Conservation (phyloP, 2,797 vertebrate genomes). For the Lepilemur septentrionalis region DNA sequence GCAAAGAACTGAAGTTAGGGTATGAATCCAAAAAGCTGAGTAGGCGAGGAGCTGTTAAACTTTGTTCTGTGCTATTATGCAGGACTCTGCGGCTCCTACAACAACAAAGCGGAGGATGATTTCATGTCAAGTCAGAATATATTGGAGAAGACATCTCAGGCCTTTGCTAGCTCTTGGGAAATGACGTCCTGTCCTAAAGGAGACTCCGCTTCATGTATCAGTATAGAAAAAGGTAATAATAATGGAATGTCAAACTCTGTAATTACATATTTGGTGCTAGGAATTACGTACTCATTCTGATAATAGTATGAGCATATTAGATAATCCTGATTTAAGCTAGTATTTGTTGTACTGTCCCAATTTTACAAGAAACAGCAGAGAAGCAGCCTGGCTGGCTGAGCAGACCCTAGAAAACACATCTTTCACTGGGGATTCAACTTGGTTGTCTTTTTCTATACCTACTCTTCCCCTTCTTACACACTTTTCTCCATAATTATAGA, state of each 20-base stretch:
- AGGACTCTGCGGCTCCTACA: constrained; percentile 91
- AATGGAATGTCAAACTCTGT: background rate
- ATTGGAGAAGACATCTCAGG: constrained; percentile 83
- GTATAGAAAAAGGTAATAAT: constrained; percentile 83
- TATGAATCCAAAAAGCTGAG: background rate
- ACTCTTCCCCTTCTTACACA: background rate
- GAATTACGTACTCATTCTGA: background rate
- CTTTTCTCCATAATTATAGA: background rate
- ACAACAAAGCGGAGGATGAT: constrained; percentile 87
- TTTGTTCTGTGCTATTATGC: background rate
- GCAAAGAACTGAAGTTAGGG: background rate
- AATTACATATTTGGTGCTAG: background rate
- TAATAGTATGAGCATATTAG: background rate
- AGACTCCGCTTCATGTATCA: constrained; percentile 80
- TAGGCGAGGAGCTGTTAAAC: background rate
- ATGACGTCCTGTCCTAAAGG: constrained; percentile 71
- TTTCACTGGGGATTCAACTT: background rate
- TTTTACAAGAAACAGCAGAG: background rate
- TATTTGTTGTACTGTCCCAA: background rate
- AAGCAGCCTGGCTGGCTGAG: background rate
- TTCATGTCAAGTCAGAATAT: constrained; percentile 88
- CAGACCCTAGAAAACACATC: background rate
- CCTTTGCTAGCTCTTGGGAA: constrained; percentile 88
- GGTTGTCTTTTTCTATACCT: background rate
- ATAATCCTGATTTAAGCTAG: background rate